phyloP scores from a whole-genome alignment of 2,797 vertebrate species.

The Picus viridis region DNA sequence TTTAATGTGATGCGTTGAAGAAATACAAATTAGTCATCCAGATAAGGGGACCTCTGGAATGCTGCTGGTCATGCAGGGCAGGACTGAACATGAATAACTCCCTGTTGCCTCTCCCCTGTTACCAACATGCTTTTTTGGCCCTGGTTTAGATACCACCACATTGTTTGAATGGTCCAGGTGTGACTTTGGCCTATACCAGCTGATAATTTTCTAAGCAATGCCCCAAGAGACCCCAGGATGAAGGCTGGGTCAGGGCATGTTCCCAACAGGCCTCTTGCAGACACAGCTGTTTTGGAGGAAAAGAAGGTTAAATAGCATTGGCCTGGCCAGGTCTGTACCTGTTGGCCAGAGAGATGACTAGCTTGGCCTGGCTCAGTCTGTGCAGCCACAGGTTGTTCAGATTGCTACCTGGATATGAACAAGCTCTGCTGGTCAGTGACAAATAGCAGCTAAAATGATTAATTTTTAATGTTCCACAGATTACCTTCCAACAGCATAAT shows the following conservation, averaged over 20 bases:
- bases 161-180: background rate
- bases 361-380: background rate
- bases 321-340: background rate
- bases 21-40: background rate
- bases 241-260: background rate
- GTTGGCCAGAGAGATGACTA: background rate
- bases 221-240: background rate
- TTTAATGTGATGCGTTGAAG: background rate
- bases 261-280: background rate
- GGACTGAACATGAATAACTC: no score
- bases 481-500: background rate
- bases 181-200: background rate
- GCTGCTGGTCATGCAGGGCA: background rate
- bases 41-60: background rate
- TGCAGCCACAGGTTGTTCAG: background rate
- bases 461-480: background rate
- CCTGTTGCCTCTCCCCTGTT: background rate
- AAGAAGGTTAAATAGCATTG: background rate
- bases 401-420: background rate
- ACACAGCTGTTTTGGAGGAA: background rate
- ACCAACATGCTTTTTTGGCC: background rate
- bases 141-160: background rate
- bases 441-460: background rate
- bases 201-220: background rate
- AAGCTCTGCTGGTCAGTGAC: background rate